These are phyloP conservation scores for Eupithecia pulchellata DNA, from an alignment of 2,888 invertebrate genomes.

Conservation along the genomic window DNA sequence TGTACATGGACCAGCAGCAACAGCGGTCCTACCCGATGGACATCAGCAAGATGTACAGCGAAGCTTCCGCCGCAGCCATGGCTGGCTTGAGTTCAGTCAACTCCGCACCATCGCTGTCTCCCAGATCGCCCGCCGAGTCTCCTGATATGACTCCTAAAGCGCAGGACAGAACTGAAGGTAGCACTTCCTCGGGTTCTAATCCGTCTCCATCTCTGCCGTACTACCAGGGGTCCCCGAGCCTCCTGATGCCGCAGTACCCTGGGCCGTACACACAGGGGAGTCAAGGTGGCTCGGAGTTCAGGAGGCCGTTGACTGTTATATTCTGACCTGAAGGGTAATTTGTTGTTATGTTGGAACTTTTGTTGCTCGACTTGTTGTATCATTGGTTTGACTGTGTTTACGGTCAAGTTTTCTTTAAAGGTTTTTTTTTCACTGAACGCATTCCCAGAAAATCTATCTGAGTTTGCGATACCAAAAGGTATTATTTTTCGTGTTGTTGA, in stretches of 20 bases:
- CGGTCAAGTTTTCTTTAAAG: constrained; percentile 6
- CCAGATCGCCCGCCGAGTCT: constrained; percentile 82
- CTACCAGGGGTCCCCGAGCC: constrained; percentile 85
- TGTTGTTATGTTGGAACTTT: constrained; percentile 43
- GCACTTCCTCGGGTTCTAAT: constrained; percentile 87
- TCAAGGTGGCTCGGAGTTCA: constrained; percentile 88
- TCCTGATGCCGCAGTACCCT: constrained; percentile 89
- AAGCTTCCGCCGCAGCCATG: constrained; percentile 86
- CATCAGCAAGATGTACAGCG: constrained; percentile 88
- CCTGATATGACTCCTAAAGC: constrained; percentile 82
- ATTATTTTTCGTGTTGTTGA: constrained; percentile 24
- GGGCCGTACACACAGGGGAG: constrained; percentile 84
- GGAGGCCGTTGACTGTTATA: constrained; percentile 91
- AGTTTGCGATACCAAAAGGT: constrained; percentile 20
- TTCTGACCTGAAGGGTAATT: constrained; percentile 89
- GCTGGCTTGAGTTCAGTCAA: constrained; percentile 80
- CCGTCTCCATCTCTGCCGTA: constrained; percentile 87
- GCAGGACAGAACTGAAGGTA: constrained; percentile 83
- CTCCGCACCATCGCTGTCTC: constrained; percentile 76
- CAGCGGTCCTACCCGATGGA: constrained; percentile 86
- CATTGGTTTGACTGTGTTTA: constrained; percentile 47
- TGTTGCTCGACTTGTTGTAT: constrained; percentile 34
- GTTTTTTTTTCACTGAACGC: constrained; percentile 9
- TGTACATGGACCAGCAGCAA: constrained; percentile 89
- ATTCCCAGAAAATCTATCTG: constrained; percentile 24